Evolutionary conservation across 2,113 vertebrate species (phyloP).

Genomic region (Geothlypis trichas): DNA sequence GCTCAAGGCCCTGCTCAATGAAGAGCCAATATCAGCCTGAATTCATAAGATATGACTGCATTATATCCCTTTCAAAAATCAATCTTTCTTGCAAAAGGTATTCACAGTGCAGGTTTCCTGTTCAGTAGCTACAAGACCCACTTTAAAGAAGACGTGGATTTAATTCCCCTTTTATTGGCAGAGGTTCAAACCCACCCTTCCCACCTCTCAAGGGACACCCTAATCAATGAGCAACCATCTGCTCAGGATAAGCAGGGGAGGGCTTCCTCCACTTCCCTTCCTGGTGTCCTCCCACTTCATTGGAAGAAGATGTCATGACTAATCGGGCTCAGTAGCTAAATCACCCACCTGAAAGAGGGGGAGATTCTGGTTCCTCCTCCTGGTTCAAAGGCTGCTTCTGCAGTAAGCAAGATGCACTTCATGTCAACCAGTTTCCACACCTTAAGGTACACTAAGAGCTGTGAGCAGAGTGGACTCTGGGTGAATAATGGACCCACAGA

Average conservation of each 20-base stretch:
- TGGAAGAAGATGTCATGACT: constrained; percentile 1
- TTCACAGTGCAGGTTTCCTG: not conserved
- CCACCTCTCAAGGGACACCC: not conserved
- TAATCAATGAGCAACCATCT: constrained; percentile 56
- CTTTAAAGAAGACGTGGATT: not conserved
- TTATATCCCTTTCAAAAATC: not conserved
- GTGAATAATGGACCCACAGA: not conserved
- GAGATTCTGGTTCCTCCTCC: not conserved
- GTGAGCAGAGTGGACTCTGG: not conserved
- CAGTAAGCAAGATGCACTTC: not conserved
- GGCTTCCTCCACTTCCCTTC: not conserved
- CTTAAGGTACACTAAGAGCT: not conserved
- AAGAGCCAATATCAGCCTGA: not conserved
- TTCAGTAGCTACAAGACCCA: not conserved
- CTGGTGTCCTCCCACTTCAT: not conserved
- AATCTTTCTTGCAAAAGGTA: not conserved
- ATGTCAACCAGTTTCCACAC: not conserved
- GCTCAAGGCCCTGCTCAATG: not conserved
- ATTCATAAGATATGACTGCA: not conserved
- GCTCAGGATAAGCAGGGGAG: not conserved
- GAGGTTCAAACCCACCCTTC: not conserved
- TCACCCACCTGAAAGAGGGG: not conserved
- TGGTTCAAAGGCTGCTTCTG: not conserved
- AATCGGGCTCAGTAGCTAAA: constrained; percentile 15
- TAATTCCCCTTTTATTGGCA: constrained; percentile 12